Base-by-base conservation (phyloP, 35 echinoderm and acorn worm species). In the Apostichopus californicus region DNA sequence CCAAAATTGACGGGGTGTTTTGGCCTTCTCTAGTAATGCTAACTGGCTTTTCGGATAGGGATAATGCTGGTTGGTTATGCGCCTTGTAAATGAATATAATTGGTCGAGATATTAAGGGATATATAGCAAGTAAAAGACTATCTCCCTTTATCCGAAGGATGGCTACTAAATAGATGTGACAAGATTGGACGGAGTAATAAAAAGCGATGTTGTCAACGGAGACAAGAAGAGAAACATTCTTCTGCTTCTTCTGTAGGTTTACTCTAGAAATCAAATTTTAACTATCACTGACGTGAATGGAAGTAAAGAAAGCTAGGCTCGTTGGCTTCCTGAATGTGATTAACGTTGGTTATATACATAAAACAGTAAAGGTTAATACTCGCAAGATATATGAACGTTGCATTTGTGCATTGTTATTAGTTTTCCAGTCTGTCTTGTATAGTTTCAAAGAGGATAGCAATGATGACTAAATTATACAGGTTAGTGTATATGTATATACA, bases 1-100 rank as follows among this genome's bases (percentile, higher is more conserved):
- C 80, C 54, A 79, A 83, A 83, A n/a, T 12, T 54, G 20, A 57
- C 34, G 55, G 80, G 80, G 52, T 54, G 52, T 83, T 83, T 54
- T 83, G 80, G 80, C 80, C 28, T 83, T 83, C 80, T 83, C 80
- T 57, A 55, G 17, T 56, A 83, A 83, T 83, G 80, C 11, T 83
- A 83, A 83, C 80, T 83, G 80, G 80, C 80, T 83, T 83, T 13
- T 75, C 13, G 17, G 21, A 75, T 54, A 13, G 56, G 15, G 56
- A 83, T 83, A 54, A 83, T 83, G 17, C 80, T 55, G 55, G 46
- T 10, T 83, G 52, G 28, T 55, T 83, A 83, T 83, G 28, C 80
- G 56, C 55, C 80, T 13, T 18, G 34, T 83, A 55, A 83, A 55
- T 83, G 9, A 55, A 83, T 57, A 83, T 83, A 83, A 83, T 83